Conservation (phyloP, 2,888 invertebrate species). For the Drosophila leonis region DNA sequence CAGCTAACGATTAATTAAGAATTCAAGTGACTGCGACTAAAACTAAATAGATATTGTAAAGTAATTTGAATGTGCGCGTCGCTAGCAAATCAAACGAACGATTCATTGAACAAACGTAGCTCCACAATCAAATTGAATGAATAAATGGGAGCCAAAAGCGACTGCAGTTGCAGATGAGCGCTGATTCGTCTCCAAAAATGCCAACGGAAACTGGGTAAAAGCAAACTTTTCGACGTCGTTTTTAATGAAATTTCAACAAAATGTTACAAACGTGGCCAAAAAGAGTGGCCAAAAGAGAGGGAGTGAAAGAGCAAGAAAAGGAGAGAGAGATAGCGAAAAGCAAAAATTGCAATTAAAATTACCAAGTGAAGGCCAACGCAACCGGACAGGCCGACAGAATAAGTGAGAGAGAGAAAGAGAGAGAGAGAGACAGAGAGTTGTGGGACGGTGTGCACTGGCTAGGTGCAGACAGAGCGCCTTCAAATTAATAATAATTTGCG, state of each 20-base stretch:
- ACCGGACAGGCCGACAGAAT: constrained; percentile 5
- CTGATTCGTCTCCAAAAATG: constrained; percentile 35
- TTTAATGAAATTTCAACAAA: constrained; percentile 81
- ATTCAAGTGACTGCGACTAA: constrained; percentile 73
- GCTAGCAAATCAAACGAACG: constrained; percentile 54
- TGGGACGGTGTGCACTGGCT: neutral
- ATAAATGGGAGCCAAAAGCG: constrained; percentile 44
- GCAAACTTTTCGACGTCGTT: constrained; percentile 74
- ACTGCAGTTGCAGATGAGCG: constrained; percentile 31
- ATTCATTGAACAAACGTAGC: constrained; percentile 40
- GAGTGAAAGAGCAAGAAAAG: neutral
- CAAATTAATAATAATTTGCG: constrained; percentile 78
- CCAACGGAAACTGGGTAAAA: constrained; percentile 44
- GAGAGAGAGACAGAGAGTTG: neutral
- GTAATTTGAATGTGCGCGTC: constrained; percentile 66
- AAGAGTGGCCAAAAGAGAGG: constrained; percentile 19
- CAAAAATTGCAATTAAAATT: constrained; percentile 79
- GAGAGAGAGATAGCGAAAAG: constrained; percentile 18
- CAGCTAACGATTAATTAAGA: constrained; percentile 72
- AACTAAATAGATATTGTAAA: constrained; percentile 76
- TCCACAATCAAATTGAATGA: constrained; percentile 52
- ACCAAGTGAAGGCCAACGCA: constrained; percentile 57
- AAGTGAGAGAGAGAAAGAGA: neutral
- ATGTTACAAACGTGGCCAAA: constrained; percentile 64
- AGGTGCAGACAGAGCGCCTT: constrained; percentile 48